These are phyloP conservation scores for Ephydatia muelleri DNA, from an alignment of 37 sponge, comb jelly and placozoan genomes.

Conservation along the genomic window DNA sequence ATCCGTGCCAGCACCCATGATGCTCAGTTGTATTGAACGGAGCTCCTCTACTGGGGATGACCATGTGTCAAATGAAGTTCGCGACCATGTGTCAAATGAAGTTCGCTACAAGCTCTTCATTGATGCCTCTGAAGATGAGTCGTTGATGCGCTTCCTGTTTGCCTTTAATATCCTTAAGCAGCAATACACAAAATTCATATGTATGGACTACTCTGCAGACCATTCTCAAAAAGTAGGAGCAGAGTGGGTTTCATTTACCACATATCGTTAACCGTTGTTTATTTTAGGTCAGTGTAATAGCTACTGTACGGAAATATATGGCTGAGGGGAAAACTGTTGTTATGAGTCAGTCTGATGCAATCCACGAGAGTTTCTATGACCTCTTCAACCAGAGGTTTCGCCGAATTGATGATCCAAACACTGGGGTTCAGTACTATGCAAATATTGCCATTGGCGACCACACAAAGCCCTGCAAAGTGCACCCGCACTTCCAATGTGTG, in stretches of 20 bases:
- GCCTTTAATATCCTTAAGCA: conserved; percentile 14
- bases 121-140: conserved; percentile 57
- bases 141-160: conserved; percentile 38
- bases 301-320: conserved; percentile 76
- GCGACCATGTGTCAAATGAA: conserved; percentile 19
- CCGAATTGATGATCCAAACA: conserved; percentile 48
- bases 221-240: conserved; percentile 30
- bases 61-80: conserved; percentile 25
- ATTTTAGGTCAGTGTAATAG: conserved; percentile 68
- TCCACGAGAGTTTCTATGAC: conserved; percentile 91
- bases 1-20: conserved; percentile 63
- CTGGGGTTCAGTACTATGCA: conserved; percentile 70
- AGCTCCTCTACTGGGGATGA: conserved; percentile 21
- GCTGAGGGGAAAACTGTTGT: conserved; percentile 81
- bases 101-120: conserved; percentile 55
- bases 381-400: conserved; percentile 88
- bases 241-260: too few species aligned
- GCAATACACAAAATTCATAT: conserved; percentile 28
- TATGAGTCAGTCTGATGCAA: conserved; percentile 84
- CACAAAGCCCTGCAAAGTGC: conserved; percentile 71
- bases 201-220: conserved; percentile 84
- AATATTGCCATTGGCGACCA: conserved; percentile 90
- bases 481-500: conserved; percentile 81
- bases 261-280: neutral
- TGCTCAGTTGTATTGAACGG: conserved; percentile 14